A percentile compares a stretch with the other conserved stretches of the same genome.
These are phyloP conservation scores for Apotomis capreana DNA, from an alignment of 2,888 invertebrate species.

Conservation along the genomic window DNA sequence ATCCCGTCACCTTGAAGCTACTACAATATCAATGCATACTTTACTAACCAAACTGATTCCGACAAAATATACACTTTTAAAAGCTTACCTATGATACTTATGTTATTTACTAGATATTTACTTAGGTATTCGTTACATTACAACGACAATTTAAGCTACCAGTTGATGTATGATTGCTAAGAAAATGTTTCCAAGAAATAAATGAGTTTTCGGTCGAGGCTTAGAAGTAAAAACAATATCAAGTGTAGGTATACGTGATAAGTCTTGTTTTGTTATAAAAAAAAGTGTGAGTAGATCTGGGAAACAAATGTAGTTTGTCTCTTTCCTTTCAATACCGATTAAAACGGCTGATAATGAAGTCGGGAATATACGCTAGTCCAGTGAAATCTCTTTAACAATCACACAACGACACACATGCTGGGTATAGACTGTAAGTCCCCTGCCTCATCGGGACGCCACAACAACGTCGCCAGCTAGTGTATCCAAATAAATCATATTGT, in stretches of 20 bases:
- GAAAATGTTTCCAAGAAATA: too few relatives aligned
- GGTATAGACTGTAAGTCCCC: constrained; percentile 41
- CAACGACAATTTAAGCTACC: constrained; percentile 2
- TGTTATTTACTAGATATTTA: neutral
- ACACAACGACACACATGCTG: constrained; percentile 49
- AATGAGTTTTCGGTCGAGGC: too few relatives aligned
- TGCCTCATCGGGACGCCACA: too few relatives aligned
- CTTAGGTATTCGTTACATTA: neutral
- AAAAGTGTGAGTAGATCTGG: too few relatives aligned
- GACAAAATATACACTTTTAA: neutral
- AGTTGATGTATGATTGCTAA: constrained; percentile 7
- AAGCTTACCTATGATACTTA: neutral
- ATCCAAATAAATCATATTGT: too few relatives aligned
- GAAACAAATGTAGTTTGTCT: too few relatives aligned
- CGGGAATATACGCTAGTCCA: neutral
- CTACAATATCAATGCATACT: neutral
- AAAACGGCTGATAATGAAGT: too few relatives aligned
- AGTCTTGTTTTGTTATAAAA: too few relatives aligned
- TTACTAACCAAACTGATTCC: neutral
- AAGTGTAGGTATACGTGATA: too few relatives aligned
- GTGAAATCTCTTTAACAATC: constrained; percentile 1
- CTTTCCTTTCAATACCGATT: too few relatives aligned
- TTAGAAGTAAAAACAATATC: too few relatives aligned
- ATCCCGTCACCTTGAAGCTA: neutral
- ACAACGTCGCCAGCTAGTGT: too few relatives aligned